These are phyloP conservation scores for Antedon mediterranea DNA, from an alignment of 53 echinoderm and acorn worm genomes.

Conservation along the genomic window DNA sequence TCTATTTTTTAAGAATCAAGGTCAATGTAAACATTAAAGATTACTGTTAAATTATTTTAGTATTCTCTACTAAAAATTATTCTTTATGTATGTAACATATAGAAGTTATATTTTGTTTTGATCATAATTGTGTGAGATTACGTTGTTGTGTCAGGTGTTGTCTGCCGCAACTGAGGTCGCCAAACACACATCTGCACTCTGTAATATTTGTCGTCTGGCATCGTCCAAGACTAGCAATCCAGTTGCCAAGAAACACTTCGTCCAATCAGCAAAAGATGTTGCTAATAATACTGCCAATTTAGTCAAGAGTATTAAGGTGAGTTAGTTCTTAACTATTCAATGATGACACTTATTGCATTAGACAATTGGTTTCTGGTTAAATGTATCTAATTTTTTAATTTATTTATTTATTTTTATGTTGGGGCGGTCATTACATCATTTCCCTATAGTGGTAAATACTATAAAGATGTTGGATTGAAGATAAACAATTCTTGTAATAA, in stretches of 20 bases:
- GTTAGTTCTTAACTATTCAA: too few species aligned
- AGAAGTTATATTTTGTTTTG: not conserved
- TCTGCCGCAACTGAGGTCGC: constrained; percentile 94
- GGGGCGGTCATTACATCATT: too few species aligned
- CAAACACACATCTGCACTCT: constrained; percentile 90
- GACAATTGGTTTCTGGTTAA: too few species aligned
- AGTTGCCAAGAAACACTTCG: constrained; percentile 97
- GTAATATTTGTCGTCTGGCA: constrained; percentile 85
- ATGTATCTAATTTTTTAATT: too few species aligned
- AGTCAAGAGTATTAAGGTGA: constrained; percentile 93
- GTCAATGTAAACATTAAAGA: too few species aligned
- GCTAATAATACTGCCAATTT: constrained; percentile 93
- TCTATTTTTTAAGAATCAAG: too few species aligned
- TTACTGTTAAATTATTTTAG: not conserved
- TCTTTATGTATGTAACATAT: not conserved
- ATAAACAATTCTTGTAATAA: too few species aligned
- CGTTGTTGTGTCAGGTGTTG: constrained; percentile 56
- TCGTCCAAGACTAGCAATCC: constrained; percentile 98
- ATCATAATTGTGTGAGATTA: not conserved
- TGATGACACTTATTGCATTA: too few species aligned
- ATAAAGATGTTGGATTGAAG: too few species aligned
- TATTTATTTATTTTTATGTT: too few species aligned
- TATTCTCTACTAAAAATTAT: not conserved
- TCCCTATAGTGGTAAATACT: too few species aligned
- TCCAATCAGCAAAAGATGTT: constrained; percentile 93